Conservation (phyloP, 2,888 invertebrate genomes). For the Orthosia gothica region DNA sequence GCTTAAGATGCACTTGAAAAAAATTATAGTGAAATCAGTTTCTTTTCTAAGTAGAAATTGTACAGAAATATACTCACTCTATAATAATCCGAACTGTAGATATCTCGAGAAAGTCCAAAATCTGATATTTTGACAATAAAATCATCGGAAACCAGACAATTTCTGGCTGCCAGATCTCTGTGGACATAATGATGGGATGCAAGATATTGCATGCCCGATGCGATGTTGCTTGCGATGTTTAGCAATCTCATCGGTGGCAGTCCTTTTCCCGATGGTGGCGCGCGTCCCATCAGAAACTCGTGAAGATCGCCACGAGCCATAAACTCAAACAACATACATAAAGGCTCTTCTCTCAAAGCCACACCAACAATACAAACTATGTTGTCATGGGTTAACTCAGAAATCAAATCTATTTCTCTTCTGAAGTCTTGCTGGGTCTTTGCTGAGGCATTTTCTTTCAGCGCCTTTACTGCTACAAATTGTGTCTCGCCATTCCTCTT, state of each 20-base stretch:
- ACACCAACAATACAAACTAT: conserved; percentile 99
- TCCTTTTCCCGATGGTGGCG: conserved; percentile 95
- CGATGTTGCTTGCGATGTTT: conserved; percentile 97
- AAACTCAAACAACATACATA: conserved; percentile 99
- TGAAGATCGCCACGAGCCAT: conserved; percentile 99
- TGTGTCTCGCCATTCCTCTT: conserved; percentile 93
- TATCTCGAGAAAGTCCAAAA: conserved; percentile 98
- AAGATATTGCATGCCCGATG: conserved; percentile 96
- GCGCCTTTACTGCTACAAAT: conserved; percentile 98
- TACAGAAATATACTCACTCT: conserved; percentile 87
- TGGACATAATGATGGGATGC: conserved; percentile 99
- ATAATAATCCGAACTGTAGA: conserved; percentile 98
- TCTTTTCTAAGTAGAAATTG: not conserved
- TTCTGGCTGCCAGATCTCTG: conserved; percentile 98
- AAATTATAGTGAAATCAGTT: conserved; percentile 3
- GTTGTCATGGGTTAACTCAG: conserved; percentile 98
- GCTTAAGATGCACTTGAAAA: conserved; percentile 37
- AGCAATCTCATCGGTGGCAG: conserved; percentile 97
- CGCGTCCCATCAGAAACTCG: conserved; percentile 98
- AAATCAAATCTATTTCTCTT: conserved; percentile 98
- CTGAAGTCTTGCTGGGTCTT: conserved; percentile 98
- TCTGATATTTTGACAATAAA: conserved; percentile 99
- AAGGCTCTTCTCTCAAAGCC: conserved; percentile 96
- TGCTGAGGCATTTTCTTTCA: conserved; percentile 97
- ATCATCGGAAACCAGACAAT: conserved; percentile 98